phyloP scores from a whole-genome alignment of 1,140 invertebrate genomes.

The Hylyphantes graminicola region DNA sequence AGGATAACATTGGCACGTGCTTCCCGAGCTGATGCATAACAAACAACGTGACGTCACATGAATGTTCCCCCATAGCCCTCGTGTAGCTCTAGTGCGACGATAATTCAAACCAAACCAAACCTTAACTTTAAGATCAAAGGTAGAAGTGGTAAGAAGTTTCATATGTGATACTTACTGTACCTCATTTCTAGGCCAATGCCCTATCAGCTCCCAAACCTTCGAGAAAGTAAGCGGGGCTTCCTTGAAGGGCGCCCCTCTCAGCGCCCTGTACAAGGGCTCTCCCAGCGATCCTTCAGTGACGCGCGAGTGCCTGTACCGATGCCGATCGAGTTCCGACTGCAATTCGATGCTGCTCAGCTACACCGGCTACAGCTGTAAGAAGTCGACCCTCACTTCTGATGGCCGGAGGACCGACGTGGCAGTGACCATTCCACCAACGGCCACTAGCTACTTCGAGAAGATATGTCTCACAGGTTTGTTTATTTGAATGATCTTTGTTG shows the following conservation, averaged over 20 bases:
- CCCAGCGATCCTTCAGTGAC: constrained; percentile 60
- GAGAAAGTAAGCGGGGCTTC: constrained; percentile 63
- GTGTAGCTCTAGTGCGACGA: too few relatives aligned
- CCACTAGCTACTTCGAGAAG: constrained; percentile 64
- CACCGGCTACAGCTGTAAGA: constrained; percentile 60
- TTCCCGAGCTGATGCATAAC: too few relatives aligned
- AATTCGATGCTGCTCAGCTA: constrained; percentile 62
- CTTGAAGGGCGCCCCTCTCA: constrained; percentile 44
- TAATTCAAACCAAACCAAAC: too few relatives aligned
- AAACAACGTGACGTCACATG: too few relatives aligned
- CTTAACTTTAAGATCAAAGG: too few relatives aligned
- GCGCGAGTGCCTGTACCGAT: constrained; percentile 62
- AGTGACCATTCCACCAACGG: constrained; percentile 52
- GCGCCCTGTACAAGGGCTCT: constrained; percentile 57
- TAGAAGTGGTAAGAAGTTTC: too few relatives aligned
- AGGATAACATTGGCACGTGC: too few relatives aligned
- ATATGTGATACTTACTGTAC: too few relatives aligned
- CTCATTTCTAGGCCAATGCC: constrained; percentile 61
- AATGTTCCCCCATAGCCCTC: too few relatives aligned
- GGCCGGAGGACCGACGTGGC: constrained; percentile 1
- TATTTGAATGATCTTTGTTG: neutral
- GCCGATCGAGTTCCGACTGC: constrained; percentile 61
- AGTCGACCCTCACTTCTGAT: constrained; percentile 13
- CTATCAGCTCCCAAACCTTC: constrained; percentile 61
- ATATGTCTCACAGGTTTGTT: constrained; percentile 62